Percentiles rank a stretch among this genome's conserved stretches.
Conservation (phyloP, 2,113 vertebrate species). For the Calonectris borealis region DNA sequence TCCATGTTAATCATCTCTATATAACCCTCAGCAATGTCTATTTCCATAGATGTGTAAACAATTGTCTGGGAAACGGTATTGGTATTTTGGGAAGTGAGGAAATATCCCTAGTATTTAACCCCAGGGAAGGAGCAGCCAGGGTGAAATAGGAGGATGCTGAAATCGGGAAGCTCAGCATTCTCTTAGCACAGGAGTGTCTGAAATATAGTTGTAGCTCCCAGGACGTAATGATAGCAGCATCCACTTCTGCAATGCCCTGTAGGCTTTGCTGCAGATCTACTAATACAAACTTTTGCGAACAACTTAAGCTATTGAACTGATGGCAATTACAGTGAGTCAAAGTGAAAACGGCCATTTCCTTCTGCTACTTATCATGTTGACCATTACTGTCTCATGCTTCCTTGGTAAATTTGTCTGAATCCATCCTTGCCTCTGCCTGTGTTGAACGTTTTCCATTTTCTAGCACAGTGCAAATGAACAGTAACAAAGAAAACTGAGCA, state of each 20-base stretch:
- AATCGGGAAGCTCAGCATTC: neutral
- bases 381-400: neutral
- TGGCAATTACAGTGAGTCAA: neutral
- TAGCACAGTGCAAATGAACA: neutral
- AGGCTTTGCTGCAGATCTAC: neutral
- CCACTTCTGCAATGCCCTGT: neutral
- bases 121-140: neutral
- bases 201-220: neutral
- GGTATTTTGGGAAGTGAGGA: neutral
- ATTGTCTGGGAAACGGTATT: neutral
- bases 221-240: neutral
- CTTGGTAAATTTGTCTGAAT: neutral
- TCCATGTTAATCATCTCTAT: neutral
- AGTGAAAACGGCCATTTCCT: neutral
- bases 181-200: neutral
- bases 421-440: neutral
- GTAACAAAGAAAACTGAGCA: neutral
- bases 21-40: neutral
- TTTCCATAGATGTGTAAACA: neutral
- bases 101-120: neutral
- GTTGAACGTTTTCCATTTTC: neutral
- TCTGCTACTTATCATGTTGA: neutral
- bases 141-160: neutral
- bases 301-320: neutral
- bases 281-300: neutral